These are phyloP conservation scores for Acronicta aceris DNA, from an alignment of 2,888 invertebrate species.

Conservation along the genomic window DNA sequence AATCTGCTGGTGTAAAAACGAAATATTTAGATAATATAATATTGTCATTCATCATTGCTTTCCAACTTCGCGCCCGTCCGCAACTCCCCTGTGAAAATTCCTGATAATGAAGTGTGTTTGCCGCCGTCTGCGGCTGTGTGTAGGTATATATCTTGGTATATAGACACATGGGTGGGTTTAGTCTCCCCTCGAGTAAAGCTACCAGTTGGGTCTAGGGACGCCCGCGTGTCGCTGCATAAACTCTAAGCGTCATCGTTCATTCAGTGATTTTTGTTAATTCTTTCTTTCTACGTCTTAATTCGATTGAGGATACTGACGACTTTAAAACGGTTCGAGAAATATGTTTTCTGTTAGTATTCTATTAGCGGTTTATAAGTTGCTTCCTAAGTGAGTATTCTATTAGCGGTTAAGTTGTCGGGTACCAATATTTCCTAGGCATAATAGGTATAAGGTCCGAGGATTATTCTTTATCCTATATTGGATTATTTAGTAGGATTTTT, in stretches of 20 bases:
- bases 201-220: background rate
- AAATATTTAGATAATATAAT: background rate
- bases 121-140: too few relatives aligned
- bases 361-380: conserved; percentile 18
- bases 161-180: background rate
- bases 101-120: background rate
- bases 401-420: background rate
- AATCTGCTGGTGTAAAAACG: too few relatives aligned
- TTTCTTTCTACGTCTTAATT: background rate
- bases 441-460: too few relatives aligned
- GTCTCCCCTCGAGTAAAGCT: conserved; percentile 25
- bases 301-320: too few relatives aligned
- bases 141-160: conserved; percentile 4
- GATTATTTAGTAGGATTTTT: too few relatives aligned
- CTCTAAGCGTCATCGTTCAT: background rate
- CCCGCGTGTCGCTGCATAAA: background rate
- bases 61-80: conserved; percentile 16
- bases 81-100: conserved; percentile 11
- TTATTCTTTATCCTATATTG: too few relatives aligned
- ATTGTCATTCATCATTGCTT: background rate
- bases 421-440: too few relatives aligned
- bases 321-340: background rate
- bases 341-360: conserved; percentile 35
- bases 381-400: conserved; percentile 17
- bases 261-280: background rate